Percentiles rank a stretch among this genome's conserved stretches.
Evolutionary conservation across 2,797 vertebrate species (phyloP).

Genomic region (Falco columbarius): DNA sequence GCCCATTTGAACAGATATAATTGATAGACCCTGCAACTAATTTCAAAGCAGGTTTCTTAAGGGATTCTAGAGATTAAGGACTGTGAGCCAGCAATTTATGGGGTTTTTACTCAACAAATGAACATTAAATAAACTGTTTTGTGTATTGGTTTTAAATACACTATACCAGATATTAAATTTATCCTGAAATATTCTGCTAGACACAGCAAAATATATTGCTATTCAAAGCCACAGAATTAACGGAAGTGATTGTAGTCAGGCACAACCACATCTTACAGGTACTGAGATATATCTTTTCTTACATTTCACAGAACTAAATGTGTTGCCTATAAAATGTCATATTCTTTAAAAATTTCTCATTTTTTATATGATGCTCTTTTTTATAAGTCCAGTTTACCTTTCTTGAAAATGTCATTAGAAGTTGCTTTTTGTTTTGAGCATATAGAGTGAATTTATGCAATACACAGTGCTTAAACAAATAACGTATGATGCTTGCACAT

Average conservation of each 20-base stretch:
- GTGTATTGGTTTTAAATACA: conserved; percentile 18
- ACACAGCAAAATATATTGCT: conserved; percentile 3
- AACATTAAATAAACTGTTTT: not conserved
- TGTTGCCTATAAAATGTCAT: not conserved
- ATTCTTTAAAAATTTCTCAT: not conserved
- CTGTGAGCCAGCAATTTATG: conserved; percentile 60
- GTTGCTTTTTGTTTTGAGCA: not conserved
- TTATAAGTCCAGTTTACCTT: not conserved
- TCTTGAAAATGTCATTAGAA: not conserved
- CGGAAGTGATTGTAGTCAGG: not conserved
- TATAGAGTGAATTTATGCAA: not conserved
- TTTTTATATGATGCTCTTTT: not conserved
- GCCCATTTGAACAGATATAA: conserved; percentile 78
- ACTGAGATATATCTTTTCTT: not conserved
- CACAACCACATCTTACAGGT: not conserved
- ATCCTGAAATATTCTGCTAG: conserved; percentile 45
- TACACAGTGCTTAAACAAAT: conserved; percentile 1
- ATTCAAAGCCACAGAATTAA: conserved; percentile 13
- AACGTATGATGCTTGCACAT: not conserved
- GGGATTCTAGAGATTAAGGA: conserved; percentile 70
- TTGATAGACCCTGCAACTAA: conserved; percentile 77
- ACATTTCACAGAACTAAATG: not conserved
- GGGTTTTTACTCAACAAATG: conserved; percentile 5
- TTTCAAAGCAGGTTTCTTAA: conserved; percentile 72
- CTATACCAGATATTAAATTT: conserved; percentile 13